phyloP scores from a whole-genome alignment of 35 echinoderm and acorn worm species.

The Lytechinus variegatus region DNA sequence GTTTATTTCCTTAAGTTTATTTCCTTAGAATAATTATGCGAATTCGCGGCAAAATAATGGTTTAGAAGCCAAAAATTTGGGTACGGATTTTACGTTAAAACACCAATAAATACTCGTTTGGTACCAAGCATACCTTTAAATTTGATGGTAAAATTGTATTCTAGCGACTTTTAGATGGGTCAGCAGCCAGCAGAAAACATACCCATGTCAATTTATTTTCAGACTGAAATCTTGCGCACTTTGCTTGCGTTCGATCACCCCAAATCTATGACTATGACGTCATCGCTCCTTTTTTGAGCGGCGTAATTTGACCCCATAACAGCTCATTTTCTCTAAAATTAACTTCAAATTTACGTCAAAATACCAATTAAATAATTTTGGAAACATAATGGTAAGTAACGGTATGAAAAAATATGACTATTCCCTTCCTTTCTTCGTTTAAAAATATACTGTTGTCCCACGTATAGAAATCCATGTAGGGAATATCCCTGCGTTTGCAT shows the following conservation, averaged over 20 bases:
- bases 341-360: not conserved
- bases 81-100: not conserved
- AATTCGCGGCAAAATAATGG: not conserved
- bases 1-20: no score
- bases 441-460: conserved; percentile 10
- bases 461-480: not conserved
- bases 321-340: not conserved
- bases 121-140: not conserved
- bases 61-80: not conserved
- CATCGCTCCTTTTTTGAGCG: no score
- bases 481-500: not conserved
- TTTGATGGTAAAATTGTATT: not conserved
- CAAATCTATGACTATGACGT: no score
- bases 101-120: not conserved
- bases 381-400: not conserved
- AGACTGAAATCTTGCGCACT: not conserved
- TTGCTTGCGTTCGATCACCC: not conserved
- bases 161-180: conserved; percentile 34
- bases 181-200: not conserved
- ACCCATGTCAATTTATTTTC: conserved; percentile 9
- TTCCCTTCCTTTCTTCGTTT: not conserved
- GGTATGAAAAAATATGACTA: not conserved
- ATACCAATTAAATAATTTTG: not conserved
- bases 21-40: not conserved
- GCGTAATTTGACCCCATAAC: no score